Conservation (phyloP, 2,888 invertebrate species). For the Scaptomyza reducta region DNA sequence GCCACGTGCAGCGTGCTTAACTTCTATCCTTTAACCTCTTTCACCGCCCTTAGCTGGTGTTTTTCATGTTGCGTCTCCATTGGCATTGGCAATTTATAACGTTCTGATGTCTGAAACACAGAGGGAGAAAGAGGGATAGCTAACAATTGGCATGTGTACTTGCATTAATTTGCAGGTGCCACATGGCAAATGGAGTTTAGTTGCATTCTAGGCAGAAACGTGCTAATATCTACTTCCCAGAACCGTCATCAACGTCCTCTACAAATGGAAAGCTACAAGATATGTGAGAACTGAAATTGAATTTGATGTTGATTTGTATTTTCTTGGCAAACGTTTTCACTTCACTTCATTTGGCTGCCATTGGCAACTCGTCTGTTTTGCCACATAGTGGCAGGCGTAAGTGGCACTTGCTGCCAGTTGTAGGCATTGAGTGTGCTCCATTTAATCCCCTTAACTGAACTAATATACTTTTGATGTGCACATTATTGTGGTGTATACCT, state of each 20-base stretch:
- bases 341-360: neutral
- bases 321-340: neutral
- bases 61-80: conserved; percentile 16
- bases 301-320: conserved; percentile 38
- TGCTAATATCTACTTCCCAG: neutral
- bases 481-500: conserved; percentile 37
- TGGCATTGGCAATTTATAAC: conserved; percentile 38
- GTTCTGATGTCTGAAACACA: conserved; percentile 11
- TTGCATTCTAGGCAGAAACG: conserved; percentile 16
- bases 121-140: neutral
- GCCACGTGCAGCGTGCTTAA: neutral
- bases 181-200: neutral
- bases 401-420: conserved; percentile 5
- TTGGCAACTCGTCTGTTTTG: conserved; percentile 6
- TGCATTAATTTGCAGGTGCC: conserved; percentile 22
- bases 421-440: neutral
- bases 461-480: conserved; percentile 2
- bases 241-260: neutral
- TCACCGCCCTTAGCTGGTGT: neutral
- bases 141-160: conserved; percentile 17
- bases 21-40: neutral
- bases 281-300: conserved; percentile 40
- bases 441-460: neutral
- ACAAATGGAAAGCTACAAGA: conserved; percentile 5
- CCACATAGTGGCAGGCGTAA: conserved; percentile 11